phyloP scores from a whole-genome alignment of 2,113 vertebrate genomes.

The Callocephalon fimbriatum region DNA sequence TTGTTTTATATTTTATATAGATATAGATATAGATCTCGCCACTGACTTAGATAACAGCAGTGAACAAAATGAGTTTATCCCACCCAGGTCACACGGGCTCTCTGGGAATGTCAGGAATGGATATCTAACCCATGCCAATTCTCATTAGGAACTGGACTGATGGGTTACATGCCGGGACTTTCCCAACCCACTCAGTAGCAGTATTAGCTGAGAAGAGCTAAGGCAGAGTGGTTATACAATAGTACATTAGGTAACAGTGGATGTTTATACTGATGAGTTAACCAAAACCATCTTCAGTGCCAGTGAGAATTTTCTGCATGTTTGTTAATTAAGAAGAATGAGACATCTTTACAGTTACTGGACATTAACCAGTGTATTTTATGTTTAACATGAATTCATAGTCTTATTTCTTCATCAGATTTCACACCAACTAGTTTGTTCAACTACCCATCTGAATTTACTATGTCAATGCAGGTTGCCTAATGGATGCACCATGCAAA shows the following conservation, averaged over 20 bases:
- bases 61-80: background rate
- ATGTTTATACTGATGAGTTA: background rate
- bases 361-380: background rate
- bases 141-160: background rate
- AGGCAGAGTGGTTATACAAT: background rate
- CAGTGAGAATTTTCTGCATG: background rate
- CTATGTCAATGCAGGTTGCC: accelerated
- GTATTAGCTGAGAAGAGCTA: background rate
- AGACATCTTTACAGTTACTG: background rate
- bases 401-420: background rate
- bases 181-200: background rate
- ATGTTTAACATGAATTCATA: background rate
- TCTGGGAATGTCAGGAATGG: background rate
- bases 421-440: background rate
- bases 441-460: background rate
- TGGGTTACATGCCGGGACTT: background rate
- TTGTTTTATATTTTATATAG: background rate
- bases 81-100: accelerated
- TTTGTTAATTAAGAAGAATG: background rate
- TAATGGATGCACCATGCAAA: accelerated
- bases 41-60: background rate
- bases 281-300: background rate
- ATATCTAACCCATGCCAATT: background rate
- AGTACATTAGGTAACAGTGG: background rate
- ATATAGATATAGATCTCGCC: background rate